Conservation (phyloP, 2,888 invertebrate species). For the Cephonodes hylas region DNA sequence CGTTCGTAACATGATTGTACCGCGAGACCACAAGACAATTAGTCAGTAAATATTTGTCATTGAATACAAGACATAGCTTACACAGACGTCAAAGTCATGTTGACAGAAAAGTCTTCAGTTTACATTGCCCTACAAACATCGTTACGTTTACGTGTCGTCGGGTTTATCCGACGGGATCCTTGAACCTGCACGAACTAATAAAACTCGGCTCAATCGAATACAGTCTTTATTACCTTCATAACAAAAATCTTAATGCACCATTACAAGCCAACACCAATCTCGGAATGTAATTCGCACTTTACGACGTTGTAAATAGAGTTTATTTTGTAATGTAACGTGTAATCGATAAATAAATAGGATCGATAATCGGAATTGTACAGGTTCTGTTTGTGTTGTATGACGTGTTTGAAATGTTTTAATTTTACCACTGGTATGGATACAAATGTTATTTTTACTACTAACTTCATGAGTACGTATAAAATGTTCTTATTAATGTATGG, state of each 20-base stretch:
- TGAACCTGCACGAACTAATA: conserved; percentile 3
- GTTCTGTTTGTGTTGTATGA: neutral
- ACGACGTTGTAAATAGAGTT: neutral
- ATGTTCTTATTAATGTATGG: too few relatives aligned
- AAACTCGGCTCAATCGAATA: neutral
- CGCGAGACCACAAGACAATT: too few relatives aligned
- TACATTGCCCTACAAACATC: neutral
- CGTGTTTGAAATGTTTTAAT: neutral
- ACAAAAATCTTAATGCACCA: neutral
- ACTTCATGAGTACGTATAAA: too few relatives aligned
- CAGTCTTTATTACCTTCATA: neutral
- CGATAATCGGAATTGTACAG: neutral
- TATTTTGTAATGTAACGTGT: neutral
- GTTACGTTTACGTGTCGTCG: neutral
- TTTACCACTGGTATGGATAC: too few relatives aligned
- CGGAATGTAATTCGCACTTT: neutral
- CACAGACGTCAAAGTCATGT: too few relatives aligned
- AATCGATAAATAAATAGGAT: neutral
- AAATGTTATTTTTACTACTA: too few relatives aligned
- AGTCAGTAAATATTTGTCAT: too few relatives aligned
- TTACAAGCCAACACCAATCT: neutral
- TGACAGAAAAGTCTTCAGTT: neutral
- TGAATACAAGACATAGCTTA: too few relatives aligned
- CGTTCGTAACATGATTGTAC: too few relatives aligned
- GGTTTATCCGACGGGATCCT: neutral